phyloP scores from a whole-genome alignment of 2,113 vertebrate species.

The Egretta garzetta region DNA sequence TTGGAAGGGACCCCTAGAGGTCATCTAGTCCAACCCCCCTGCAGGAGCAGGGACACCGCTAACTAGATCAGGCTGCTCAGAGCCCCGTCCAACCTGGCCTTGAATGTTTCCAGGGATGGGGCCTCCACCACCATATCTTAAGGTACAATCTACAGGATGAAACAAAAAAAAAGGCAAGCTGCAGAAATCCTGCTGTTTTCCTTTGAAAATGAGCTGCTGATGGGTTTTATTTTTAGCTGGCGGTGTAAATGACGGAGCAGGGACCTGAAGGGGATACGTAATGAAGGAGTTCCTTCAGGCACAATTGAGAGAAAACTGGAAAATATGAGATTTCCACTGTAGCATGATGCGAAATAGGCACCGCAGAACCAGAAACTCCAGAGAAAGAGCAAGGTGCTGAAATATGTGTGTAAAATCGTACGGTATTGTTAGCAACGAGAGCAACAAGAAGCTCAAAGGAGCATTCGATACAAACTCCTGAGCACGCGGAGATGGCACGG shows the following conservation, averaged over 20 bases:
- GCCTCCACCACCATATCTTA: too few relatives aligned
- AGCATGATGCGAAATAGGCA: neutral
- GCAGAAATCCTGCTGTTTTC: slow-evolving; percentile 19
- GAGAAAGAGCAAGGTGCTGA: neutral
- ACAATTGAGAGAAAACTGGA: neutral
- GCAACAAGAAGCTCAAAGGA: neutral
- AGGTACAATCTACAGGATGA: neutral
- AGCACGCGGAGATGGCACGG: neutral
- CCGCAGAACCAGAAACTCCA: neutral
- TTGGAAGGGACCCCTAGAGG: too few relatives aligned
- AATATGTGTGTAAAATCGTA: neutral
- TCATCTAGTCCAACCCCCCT: too few relatives aligned
- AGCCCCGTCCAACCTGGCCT: too few relatives aligned
- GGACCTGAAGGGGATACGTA: neutral
- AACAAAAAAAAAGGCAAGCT: neutral
- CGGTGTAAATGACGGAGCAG: slow-evolving; percentile 11
- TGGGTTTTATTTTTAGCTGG: slow-evolving; percentile 16
- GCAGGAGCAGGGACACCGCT: too few relatives aligned
- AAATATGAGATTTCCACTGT: neutral
- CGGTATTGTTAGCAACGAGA: too few relatives aligned
- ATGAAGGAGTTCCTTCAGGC: neutral
- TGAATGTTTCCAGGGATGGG: too few relatives aligned
- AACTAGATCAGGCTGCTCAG: too few relatives aligned
- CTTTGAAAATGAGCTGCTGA: neutral
- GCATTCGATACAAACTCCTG: neutral